Percentiles rank a stretch among this genome's conserved stretches.
Conservation (phyloP, 1,140 invertebrate genomes). For the Myzus persicae region DNA sequence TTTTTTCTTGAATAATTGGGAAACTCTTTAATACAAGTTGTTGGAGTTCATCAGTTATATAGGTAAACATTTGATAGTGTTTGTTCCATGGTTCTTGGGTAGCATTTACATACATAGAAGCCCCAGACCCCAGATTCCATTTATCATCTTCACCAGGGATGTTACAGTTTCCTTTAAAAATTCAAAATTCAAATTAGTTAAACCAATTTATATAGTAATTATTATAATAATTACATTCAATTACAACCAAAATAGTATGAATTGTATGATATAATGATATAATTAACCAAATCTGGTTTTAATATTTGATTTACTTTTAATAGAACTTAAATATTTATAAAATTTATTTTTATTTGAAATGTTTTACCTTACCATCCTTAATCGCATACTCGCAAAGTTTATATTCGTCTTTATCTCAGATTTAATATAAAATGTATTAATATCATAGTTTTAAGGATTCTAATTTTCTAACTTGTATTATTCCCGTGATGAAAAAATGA, state of each 20-base stretch:
- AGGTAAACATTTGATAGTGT: slow-evolving; percentile 96
- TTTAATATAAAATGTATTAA: not conserved
- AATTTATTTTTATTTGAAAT: not conserved
- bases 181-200: not conserved
- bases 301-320: not conserved
- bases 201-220: not conserved
- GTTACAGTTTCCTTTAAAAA: slow-evolving; percentile 75
- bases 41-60: slow-evolving; percentile 90
- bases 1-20: slow-evolving; percentile 69
- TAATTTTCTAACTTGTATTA: not conserved
- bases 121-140: slow-evolving; percentile 94
- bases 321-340: not conserved
- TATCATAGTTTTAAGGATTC: not conserved
- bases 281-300: not conserved
- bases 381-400: not conserved
- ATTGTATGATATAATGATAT: not conserved
- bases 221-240: not conserved
- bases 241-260: not conserved
- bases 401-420: not conserved
- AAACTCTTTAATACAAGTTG: slow-evolving; percentile 81
- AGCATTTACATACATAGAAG: slow-evolving; percentile 96
- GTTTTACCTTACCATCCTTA: not conserved
- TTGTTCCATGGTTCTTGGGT: slow-evolving; percentile 89
- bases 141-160: slow-evolving; percentile 88
- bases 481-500: not conserved